Evolutionary conservation across 2,113 vertebrate species (phyloP), one percentile per base, ranked within the genome.

Genomic region (Tetrao urogallus): DNA sequence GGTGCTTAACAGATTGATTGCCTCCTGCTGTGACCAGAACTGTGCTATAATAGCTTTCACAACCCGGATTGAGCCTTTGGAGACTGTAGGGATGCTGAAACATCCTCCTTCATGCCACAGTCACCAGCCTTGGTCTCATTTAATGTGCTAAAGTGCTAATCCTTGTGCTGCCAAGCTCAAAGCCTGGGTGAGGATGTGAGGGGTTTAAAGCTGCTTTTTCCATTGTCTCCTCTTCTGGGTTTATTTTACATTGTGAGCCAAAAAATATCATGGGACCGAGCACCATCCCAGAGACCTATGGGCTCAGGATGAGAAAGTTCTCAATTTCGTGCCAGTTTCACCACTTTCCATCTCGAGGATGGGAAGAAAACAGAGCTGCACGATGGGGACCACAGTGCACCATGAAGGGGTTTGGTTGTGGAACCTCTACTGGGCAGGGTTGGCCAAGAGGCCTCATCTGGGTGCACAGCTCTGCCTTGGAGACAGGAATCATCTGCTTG

Each of bases 1-100:
- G 84, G 89, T 71, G 54, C 84, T 92, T 66, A 87, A 25, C 61
- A 70, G 86, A 95, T 84, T 64, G 96, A 87, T 92, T 82, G 63
- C 81, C 90, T 89, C 82, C 91, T 92, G 74, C 89, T 85, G 74
- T 50, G 63, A 50, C n/a, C 28, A 56, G 86, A 58, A 15, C 78
- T 34, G 14, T 36, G 34, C 24, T 83, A 43, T 82, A 52, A 70
- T 2, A 30, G 60, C 57, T 91, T 94, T 66, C 91, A 90, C 56
- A 87, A 58, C 89, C 82, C 84, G 67, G 17, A 70, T 18, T 71
- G 45, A 27, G 75, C 58, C 92, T 93, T 67, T 61, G 69, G 69
- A 91, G 84, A 19, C 64, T 22, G 3, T 20, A 9, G 7, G 45
- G 79, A 50, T 63, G 50, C 79, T 70, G 67, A 85, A 93, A 66